Evolutionary conservation across 1,140 invertebrate genomes (phyloP).

Genomic region (Macrobrachium rosenbergii): DNA sequence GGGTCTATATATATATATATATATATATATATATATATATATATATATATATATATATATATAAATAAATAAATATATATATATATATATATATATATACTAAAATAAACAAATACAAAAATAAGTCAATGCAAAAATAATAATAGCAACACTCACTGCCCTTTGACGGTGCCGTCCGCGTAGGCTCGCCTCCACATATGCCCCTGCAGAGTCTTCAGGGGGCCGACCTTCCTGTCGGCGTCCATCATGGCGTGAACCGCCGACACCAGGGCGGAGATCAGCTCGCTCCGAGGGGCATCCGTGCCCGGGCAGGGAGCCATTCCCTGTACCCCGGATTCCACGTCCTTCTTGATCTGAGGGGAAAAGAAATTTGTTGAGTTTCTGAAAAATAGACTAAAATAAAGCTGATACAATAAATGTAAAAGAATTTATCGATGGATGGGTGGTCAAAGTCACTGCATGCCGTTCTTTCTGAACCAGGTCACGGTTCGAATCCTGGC

Average conservation of each 20-base stretch:
- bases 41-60: background rate
- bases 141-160: conserved; percentile 83
- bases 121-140: background rate
- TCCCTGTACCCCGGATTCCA: background rate
- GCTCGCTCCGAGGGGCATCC: conserved; percentile 69
- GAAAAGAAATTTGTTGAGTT: background rate
- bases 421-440: no score
- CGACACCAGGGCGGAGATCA: conserved; percentile 68
- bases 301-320: conserved; percentile 62
- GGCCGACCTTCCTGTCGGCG: conserved; percentile 82
- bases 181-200: conserved; percentile 90
- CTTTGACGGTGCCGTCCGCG: conserved; percentile 80
- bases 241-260: conserved; percentile 76
- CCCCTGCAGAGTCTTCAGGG: conserved; percentile 89
- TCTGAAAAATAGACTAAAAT: background rate
- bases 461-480: no score
- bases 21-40: background rate
- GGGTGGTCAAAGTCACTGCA: no score
- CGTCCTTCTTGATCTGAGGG: conserved; percentile 27
- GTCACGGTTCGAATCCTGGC: no score
- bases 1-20: no score
- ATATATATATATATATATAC: background rate
- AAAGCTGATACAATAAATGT: no score
- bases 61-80: background rate
- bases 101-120: no score